Percentiles rank a stretch among this genome's conserved stretches.
Conservation (phyloP, 2,113 vertebrate species). For the Phalacrocorax aristotelis region DNA sequence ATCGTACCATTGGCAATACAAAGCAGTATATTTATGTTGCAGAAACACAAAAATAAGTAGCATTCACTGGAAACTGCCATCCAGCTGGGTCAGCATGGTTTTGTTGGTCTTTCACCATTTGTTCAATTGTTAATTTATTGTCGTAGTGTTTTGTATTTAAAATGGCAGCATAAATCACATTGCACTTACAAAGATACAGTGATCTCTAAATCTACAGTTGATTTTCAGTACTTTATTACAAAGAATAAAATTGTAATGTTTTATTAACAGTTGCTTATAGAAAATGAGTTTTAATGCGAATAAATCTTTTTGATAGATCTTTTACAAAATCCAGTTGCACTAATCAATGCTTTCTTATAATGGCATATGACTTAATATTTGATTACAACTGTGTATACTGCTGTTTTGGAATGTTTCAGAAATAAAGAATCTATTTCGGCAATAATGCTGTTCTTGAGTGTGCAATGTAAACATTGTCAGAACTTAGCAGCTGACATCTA, state of each 20-base stretch:
- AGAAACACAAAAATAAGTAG: constrained; percentile 70
- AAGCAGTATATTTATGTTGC: constrained; percentile 71
- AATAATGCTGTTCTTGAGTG: constrained; percentile 63
- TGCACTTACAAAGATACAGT: constrained; percentile 71
- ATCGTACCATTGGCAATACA: constrained; percentile 55
- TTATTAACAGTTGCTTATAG: constrained; percentile 80
- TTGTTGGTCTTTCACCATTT: constrained; percentile 60
- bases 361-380: constrained; percentile 78
- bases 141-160: constrained; percentile 72
- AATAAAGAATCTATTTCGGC: constrained; percentile 87
- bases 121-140: constrained; percentile 79
- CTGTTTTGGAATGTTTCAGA: constrained; percentile 85
- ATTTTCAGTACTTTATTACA: constrained; percentile 78
- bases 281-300: constrained; percentile 81
- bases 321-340: constrained; percentile 85
- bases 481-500: background rate
- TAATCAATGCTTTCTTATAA: constrained; percentile 85
- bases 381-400: constrained; percentile 78
- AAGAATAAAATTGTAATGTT: constrained; percentile 76
- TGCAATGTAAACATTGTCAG: background rate
- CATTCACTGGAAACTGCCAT: constrained; percentile 65
- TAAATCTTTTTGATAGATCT: constrained; percentile 85
- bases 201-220: constrained; percentile 65
- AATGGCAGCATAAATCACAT: constrained; percentile 58
- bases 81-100: constrained; percentile 61